Conservation (phyloP, 1,140 invertebrate species). For the Tetragonula clypearis region DNA sequence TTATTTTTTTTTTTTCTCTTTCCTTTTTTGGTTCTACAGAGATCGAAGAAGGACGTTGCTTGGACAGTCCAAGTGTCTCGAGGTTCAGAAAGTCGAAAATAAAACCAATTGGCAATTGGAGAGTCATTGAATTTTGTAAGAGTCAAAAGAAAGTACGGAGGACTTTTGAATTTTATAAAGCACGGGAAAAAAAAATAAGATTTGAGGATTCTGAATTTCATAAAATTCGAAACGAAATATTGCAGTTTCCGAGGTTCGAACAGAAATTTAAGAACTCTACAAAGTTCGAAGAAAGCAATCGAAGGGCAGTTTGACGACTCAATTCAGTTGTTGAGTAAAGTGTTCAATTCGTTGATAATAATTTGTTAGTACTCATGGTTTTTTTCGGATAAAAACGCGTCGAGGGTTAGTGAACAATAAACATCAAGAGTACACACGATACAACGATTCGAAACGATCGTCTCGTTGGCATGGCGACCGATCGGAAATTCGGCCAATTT, state of each 20-base stretch:
- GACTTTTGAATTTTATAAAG: too few relatives aligned
- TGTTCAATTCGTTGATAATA: neutral
- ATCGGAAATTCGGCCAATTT: neutral
- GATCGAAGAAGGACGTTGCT: too few relatives aligned
- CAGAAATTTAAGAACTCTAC: neutral
- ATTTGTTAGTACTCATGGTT: neutral
- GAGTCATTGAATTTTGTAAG: too few relatives aligned
- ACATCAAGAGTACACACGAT: slow-evolving; percentile 33
- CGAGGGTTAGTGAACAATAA: neutral
- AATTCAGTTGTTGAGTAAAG: neutral
- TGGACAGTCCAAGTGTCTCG: too few relatives aligned
- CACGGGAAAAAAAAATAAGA: too few relatives aligned
- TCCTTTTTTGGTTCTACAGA: too few relatives aligned
- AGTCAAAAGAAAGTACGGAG: too few relatives aligned
- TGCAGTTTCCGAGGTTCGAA: neutral
- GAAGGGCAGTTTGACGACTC: neutral
- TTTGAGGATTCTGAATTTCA: neutral
- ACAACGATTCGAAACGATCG: slow-evolving; percentile 32
- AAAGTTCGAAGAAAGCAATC: neutral
- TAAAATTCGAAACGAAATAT: neutral
- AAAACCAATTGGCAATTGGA: too few relatives aligned
- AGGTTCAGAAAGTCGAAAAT: too few relatives aligned
- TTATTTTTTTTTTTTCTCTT: neutral
- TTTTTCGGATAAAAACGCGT: neutral
- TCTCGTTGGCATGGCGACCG: neutral